Evolutionary conservation across 2,888 invertebrate genomes (phyloP).

Genomic region (Octodonta nipae): DNA sequence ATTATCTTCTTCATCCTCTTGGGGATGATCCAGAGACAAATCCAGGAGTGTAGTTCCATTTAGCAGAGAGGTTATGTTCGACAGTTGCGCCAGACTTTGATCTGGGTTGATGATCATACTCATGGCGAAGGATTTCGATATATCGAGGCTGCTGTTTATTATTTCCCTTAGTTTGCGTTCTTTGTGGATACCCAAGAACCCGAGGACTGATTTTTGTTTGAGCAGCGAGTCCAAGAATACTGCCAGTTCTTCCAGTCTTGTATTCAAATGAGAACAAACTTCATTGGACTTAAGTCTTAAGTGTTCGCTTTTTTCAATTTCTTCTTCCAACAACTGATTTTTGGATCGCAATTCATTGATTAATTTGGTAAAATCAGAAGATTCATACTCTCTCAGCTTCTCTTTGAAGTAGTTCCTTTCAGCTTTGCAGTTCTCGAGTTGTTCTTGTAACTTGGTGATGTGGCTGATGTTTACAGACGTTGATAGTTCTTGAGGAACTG

Average conservation of each 20-base stretch:
- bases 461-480: slow-evolving; percentile 18
- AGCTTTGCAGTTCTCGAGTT: slow-evolving; percentile 21
- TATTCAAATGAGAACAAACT: slow-evolving; percentile 40
- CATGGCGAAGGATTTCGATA: slow-evolving; percentile 39
- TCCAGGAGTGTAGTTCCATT: slow-evolving; percentile 25
- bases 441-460: slow-evolving; percentile 21
- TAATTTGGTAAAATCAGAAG: too few relatives aligned
- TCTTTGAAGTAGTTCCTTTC: slow-evolving; percentile 27
- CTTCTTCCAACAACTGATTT: slow-evolving; percentile 21
- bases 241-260: slow-evolving; percentile 51
- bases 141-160: slow-evolving; percentile 41
- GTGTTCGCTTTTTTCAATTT: slow-evolving; percentile 31
- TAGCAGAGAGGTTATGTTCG: slow-evolving; percentile 37
- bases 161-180: slow-evolving; percentile 41
- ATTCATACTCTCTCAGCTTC: too few relatives aligned
- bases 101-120: slow-evolving; percentile 35
- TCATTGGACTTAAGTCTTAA: slow-evolving; percentile 33
- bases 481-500: too few relatives aligned
- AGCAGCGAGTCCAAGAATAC: slow-evolving; percentile 51
- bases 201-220: slow-evolving; percentile 46
- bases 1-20: neutral
- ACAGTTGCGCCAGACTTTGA: slow-evolving; percentile 38
- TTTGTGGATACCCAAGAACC: slow-evolving; percentile 39
- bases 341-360: too few relatives aligned
- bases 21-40: slow-evolving; percentile 13